A percentile compares a stretch with the other conserved stretches of the same genome.
These are phyloP conservation scores for Notechis scutatus DNA, from an alignment of 2,113 vertebrate genomes.

Conservation along the genomic window DNA sequence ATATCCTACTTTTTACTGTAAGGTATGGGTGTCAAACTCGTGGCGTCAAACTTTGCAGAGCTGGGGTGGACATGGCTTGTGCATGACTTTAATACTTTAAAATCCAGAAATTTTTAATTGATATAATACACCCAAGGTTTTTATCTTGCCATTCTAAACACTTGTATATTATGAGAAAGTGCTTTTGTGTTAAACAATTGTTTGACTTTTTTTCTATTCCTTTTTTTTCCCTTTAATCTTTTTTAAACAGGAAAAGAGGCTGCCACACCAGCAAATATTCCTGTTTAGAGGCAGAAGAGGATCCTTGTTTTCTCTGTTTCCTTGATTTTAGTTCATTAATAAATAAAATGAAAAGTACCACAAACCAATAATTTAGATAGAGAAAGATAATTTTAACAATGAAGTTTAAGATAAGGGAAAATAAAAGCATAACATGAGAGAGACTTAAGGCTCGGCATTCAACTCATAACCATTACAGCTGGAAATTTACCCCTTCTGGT, in stretches of 20 bases:
- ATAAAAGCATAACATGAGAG: background rate
- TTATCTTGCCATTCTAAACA: background rate
- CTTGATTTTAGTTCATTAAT: background rate
- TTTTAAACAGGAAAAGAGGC: too few species aligned
- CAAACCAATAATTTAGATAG: background rate
- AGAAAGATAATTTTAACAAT: background rate
- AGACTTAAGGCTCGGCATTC: background rate
- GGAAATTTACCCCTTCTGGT: background rate
- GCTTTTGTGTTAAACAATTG: background rate
- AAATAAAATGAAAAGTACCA: background rate
- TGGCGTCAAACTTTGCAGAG: too few species aligned
- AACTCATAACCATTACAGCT: background rate
- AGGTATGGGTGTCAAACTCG: too few species aligned
- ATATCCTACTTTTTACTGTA: background rate
- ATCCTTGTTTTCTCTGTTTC: background rate
- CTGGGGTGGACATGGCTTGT: too few species aligned
- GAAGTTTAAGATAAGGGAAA: background rate
- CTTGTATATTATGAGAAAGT: background rate
- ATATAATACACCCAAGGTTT: too few species aligned
- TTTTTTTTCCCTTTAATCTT: too few species aligned
- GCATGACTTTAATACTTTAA: too few species aligned
- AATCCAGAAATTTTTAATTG: too few species aligned
- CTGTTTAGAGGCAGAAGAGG: background rate
- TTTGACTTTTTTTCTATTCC: background rate
- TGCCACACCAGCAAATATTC: background rate